phyloP scores from a whole-genome alignment of 2,797 vertebrate species.

The Labeo calbasu region DNA sequence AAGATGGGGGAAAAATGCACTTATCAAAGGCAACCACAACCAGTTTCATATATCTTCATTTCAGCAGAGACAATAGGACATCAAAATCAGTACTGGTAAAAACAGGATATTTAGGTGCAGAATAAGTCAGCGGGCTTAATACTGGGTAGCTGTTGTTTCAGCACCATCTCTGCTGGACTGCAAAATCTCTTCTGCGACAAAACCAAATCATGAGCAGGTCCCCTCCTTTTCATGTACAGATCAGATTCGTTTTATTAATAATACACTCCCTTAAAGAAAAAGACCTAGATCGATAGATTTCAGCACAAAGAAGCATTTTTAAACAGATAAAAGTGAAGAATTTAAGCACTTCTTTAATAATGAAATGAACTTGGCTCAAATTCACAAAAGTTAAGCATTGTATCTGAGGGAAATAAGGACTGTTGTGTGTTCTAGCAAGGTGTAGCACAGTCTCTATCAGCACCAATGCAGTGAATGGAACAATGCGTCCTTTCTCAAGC shows the following conservation, averaged over 20 bases:
- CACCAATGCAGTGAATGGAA: conserved; percentile 55
- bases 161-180: conserved; percentile 61
- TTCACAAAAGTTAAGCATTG: conserved; percentile 6
- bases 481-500: conserved; percentile 73
- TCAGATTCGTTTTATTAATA: neutral
- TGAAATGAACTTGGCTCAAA: conserved; percentile 10
- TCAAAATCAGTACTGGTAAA: neutral
- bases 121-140: neutral
- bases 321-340: neutral
- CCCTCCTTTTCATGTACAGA: neutral
- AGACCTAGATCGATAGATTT: neutral
- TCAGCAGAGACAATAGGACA: neutral
- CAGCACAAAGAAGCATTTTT: conserved; percentile 15
- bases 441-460: neutral
- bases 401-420: neutral
- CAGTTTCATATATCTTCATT: neutral
- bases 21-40: neutral
- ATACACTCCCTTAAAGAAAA: neutral
- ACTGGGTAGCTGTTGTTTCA: conserved; percentile 52
- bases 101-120: neutral
- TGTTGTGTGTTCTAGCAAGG: neutral
- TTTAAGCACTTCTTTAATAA: neutral
- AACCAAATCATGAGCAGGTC: conserved; percentile 22
- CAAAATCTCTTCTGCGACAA: conserved; percentile 48
- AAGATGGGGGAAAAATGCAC: neutral